Evolutionary conservation across 2,113 vertebrate species (phyloP).

Genomic region (Verasper variegatus): DNA sequence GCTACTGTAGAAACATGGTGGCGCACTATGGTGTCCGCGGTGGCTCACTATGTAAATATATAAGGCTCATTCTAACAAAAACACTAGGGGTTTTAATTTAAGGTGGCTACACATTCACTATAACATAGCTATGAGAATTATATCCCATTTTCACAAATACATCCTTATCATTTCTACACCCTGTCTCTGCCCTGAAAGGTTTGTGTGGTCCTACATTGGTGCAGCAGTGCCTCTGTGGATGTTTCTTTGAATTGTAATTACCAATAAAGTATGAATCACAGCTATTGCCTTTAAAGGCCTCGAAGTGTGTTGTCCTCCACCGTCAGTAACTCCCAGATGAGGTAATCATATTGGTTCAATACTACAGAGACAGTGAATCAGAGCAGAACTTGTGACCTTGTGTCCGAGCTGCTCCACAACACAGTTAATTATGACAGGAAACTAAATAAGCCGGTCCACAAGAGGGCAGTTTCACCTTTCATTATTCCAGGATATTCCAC

Average conservation of each 20-base stretch:
- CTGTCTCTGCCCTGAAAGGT: background rate
- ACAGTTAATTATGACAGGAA: background rate
- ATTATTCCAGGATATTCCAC: conserved; percentile 3
- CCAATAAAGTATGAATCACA: background rate
- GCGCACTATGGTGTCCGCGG: too few relatives aligned
- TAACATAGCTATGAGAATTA: too few relatives aligned
- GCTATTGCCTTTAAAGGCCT: background rate
- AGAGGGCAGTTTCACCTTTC: background rate
- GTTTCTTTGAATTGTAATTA: too few relatives aligned
- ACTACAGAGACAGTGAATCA: conserved; percentile 10
- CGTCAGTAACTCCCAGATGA: background rate
- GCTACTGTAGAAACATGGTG: too few relatives aligned
- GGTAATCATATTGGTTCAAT: background rate
- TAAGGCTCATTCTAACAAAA: too few relatives aligned
- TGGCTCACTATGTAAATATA: too few relatives aligned
- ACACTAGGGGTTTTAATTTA: too few relatives aligned
- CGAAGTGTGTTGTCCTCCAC: background rate
- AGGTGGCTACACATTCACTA: too few relatives aligned
- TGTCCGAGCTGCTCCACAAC: conserved; percentile 13
- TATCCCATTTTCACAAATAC: background rate
- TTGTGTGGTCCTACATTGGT: too few relatives aligned
- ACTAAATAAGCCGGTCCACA: background rate
- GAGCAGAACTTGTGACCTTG: conserved; percentile 17
- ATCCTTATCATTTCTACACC: background rate
- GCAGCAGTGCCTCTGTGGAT: too few relatives aligned